Percentiles rank a stretch among this genome's conserved stretches.
Conservation (phyloP, 2,113 vertebrate genomes). For the Cariama cristata region DNA sequence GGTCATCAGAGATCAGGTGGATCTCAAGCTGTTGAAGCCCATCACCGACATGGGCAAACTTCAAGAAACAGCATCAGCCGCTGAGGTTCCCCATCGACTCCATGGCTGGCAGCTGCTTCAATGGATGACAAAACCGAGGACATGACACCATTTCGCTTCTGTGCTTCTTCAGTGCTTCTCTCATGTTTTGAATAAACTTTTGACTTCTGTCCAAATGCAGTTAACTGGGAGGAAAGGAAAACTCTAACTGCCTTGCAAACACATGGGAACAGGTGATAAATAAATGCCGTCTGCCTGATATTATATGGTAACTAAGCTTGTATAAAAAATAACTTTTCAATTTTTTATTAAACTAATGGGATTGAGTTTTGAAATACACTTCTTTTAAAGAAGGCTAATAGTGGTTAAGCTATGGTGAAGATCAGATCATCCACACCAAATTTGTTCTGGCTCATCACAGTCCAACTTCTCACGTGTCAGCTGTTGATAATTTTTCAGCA, state of each 20-base stretch:
- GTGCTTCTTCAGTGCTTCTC: constrained; percentile 53
- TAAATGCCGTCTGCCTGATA: constrained; percentile 27
- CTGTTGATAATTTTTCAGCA: constrained; percentile 55
- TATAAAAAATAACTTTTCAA: constrained; percentile 65
- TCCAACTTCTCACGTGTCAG: constrained; percentile 47
- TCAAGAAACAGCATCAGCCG: background rate
- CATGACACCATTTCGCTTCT: constrained; percentile 50
- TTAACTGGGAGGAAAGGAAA: constrained; percentile 50
- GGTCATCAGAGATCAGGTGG: background rate
- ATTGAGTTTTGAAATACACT: constrained; percentile 42
- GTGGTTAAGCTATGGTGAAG: constrained; percentile 39
- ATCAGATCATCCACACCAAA: constrained; percentile 43
- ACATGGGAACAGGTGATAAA: constrained; percentile 72
- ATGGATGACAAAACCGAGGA: background rate
- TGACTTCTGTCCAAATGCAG: constrained; percentile 60
- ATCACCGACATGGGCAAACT: background rate
- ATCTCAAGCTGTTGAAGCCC: background rate
- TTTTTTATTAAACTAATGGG: constrained; percentile 66
- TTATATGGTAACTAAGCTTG: constrained; percentile 33
- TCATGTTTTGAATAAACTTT: constrained; percentile 73
- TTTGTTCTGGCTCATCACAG: constrained; percentile 51
- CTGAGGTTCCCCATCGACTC: background rate
- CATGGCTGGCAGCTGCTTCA: constrained; percentile 25
- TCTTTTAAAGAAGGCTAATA: constrained; percentile 37
- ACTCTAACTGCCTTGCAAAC: constrained; percentile 55